phyloP scores from a whole-genome alignment of 2,113 vertebrate species.

The Lipophrys pholis region DNA sequence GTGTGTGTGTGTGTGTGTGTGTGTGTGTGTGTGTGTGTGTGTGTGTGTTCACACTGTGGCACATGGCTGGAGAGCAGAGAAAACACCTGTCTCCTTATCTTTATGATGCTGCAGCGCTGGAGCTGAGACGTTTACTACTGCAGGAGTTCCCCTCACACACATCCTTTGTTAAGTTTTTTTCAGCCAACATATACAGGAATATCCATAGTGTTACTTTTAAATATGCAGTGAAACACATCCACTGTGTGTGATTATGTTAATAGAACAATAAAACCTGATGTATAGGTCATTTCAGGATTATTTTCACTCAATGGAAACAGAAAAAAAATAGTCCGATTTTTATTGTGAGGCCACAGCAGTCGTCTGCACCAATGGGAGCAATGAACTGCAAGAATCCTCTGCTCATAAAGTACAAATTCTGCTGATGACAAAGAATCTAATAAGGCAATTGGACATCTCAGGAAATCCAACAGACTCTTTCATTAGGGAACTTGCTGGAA shows the following conservation, averaged over 20 bases:
- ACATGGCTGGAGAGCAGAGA: conserved; percentile 53
- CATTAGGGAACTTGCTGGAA: conserved; percentile 59
- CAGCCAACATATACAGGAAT: not conserved
- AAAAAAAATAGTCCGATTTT: not conserved
- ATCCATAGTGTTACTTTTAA: not conserved
- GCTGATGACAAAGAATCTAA: conserved; percentile 43
- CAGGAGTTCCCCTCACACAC: conserved; percentile 33
- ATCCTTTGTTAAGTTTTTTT: conserved; percentile 42
- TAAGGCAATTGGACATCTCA: conserved; percentile 35
- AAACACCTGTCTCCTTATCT: conserved; percentile 74
- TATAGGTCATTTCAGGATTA: not conserved
- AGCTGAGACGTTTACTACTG: conserved; percentile 46
- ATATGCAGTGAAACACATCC: conserved; percentile 24
- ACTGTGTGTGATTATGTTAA: conserved; percentile 12
- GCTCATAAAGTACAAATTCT: conserved; percentile 32
- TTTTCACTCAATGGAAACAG: conserved; percentile 6
- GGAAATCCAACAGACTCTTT: conserved; percentile 37
- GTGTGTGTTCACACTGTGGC: conserved; percentile 54
- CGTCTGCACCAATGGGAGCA: conserved; percentile 23
- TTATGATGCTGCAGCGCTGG: conserved; percentile 56
- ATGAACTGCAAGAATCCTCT: conserved; percentile 25
- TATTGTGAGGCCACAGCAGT: conserved; percentile 3
- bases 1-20: conserved; percentile 14
- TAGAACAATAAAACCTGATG: conserved; percentile 31
- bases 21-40: conserved; percentile 26